These are phyloP conservation scores for Timandra comae DNA, from an alignment of 2,888 invertebrate species.

Conservation along the genomic window DNA sequence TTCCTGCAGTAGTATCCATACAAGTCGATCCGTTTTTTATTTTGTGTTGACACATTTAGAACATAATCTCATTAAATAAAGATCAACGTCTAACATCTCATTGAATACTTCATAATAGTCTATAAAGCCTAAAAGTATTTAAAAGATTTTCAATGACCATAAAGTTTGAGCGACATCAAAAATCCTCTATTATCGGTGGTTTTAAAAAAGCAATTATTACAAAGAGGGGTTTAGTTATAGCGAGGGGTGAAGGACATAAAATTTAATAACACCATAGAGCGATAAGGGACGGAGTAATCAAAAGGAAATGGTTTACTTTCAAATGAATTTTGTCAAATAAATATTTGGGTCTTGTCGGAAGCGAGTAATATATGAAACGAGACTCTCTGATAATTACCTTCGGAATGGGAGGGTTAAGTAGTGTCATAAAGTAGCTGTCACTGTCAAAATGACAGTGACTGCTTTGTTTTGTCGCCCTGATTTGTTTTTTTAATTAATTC, in stretches of 20 bases:
- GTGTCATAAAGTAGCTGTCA: slow-evolving; percentile 12
- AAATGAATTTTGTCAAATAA: slow-evolving; percentile 18
- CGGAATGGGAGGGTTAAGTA: slow-evolving; percentile 17
- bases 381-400: slow-evolving; percentile 15
- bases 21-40: no score
- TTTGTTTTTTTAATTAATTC: no score
- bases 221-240: slow-evolving; percentile 31
- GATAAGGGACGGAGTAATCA: slow-evolving; percentile 27
- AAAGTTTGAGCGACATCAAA: slow-evolving; percentile 16
- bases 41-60: no score
- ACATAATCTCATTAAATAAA: no score
- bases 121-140: no score
- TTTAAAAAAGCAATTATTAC: slow-evolving; percentile 41
- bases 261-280: slow-evolving; percentile 35
- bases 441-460: slow-evolving; percentile 1
- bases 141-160: slow-evolving; percentile 6
- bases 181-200: slow-evolving; percentile 28
- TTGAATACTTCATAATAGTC: no score
- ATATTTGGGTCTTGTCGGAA: slow-evolving; percentile 13
- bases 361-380: slow-evolving; percentile 6
- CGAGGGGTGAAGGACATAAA: slow-evolving; percentile 30
- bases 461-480: no score
- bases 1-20: no score
- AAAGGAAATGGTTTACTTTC: slow-evolving; percentile 14
- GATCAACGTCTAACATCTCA: no score